Conservation (phyloP, 1,140 invertebrate genomes). For the Drosophila jambulina region DNA sequence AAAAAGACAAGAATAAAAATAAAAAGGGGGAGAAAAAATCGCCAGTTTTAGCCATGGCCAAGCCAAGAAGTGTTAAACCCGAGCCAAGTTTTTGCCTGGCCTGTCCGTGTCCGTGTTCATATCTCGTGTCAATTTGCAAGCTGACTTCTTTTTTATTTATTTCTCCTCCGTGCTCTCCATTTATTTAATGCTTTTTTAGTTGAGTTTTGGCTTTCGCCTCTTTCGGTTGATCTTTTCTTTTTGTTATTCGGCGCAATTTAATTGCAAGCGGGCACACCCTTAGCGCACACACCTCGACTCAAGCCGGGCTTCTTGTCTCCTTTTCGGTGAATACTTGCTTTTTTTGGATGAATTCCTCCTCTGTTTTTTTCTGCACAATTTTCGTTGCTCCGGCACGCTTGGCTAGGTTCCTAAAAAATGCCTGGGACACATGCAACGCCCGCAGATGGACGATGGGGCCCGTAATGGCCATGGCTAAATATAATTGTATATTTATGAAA, state of each 20-base stretch:
- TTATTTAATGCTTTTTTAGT: conserved; percentile 74
- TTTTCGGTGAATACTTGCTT: conserved; percentile 5
- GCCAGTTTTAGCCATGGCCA: conserved; percentile 44
- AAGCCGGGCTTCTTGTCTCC: conserved; percentile 32
- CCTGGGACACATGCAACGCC: conserved; percentile 63
- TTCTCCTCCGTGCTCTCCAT: conserved; percentile 43
- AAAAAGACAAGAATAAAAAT: conserved; percentile 30
- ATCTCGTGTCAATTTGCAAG: conserved; percentile 82
- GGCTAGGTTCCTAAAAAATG: conserved; percentile 73
- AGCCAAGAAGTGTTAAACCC: conserved; percentile 80
- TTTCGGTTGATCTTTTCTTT: conserved; percentile 40
- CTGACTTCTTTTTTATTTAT: conserved; percentile 67
- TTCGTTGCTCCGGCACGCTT: conserved; percentile 58
- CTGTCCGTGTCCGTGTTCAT: conserved; percentile 74
- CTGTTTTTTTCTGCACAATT: conserved; percentile 21
- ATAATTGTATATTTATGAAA: conserved; percentile 83
- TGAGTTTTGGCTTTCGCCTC: conserved; percentile 61
- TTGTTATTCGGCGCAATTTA: conserved; percentile 66
- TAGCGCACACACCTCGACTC: conserved; percentile 63
- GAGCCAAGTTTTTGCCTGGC: conserved; percentile 70
- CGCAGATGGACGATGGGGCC: conserved; percentile 21
- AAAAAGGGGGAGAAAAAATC: conserved; percentile 2
- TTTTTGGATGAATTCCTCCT: background rate
- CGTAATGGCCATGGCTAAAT: conserved; percentile 54
- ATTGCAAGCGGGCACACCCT: conserved; percentile 74